Percentiles rank a stretch among this genome's conserved stretches.
Conservation (phyloP, 2,888 invertebrate species). For the Carabus problematicus region DNA sequence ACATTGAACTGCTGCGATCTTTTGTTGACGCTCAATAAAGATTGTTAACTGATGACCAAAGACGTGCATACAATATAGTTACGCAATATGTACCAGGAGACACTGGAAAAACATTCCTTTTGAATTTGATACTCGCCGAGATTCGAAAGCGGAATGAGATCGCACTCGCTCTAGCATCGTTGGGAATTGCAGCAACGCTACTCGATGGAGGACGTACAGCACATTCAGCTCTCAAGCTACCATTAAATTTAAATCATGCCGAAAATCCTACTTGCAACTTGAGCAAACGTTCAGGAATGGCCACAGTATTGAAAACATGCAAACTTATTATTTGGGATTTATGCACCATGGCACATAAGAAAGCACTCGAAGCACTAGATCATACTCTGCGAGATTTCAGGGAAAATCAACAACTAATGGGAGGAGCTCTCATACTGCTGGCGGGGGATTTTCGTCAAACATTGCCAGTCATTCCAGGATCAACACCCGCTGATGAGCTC, state of each 20-base stretch:
- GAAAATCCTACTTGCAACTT: slow-evolving; percentile 50
- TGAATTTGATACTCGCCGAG: slow-evolving; percentile 53
- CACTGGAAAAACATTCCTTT: slow-evolving; percentile 57
- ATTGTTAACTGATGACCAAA: neutral
- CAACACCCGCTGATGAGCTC: slow-evolving; percentile 35
- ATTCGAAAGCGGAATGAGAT: slow-evolving; percentile 50
- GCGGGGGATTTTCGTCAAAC: slow-evolving; percentile 45
- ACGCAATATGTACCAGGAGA: slow-evolving; percentile 49
- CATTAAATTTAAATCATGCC: slow-evolving; percentile 44
- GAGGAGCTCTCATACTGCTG: slow-evolving; percentile 41
- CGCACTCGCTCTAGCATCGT: slow-evolving; percentile 49
- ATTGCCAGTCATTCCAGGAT: slow-evolving; percentile 27
- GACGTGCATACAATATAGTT: slow-evolving; percentile 41
- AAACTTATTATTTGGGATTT: slow-evolving; percentile 21
- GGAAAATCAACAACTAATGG: slow-evolving; percentile 25
- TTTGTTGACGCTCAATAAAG: neutral
- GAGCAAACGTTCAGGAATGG: slow-evolving; percentile 44
- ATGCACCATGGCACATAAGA: slow-evolving; percentile 32
- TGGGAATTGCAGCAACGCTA: slow-evolving; percentile 59
- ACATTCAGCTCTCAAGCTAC: slow-evolving; percentile 55
- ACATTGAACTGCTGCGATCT: neutral
- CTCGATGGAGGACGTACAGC: slow-evolving; percentile 54
- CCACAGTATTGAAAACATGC: slow-evolving; percentile 17
- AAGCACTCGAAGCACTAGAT: slow-evolving; percentile 15
- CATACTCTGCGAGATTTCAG: slow-evolving; percentile 28